These are phyloP conservation scores for Tetramorium alpestre DNA, from an alignment of 1,140 invertebrate species.

Conservation along the genomic window DNA sequence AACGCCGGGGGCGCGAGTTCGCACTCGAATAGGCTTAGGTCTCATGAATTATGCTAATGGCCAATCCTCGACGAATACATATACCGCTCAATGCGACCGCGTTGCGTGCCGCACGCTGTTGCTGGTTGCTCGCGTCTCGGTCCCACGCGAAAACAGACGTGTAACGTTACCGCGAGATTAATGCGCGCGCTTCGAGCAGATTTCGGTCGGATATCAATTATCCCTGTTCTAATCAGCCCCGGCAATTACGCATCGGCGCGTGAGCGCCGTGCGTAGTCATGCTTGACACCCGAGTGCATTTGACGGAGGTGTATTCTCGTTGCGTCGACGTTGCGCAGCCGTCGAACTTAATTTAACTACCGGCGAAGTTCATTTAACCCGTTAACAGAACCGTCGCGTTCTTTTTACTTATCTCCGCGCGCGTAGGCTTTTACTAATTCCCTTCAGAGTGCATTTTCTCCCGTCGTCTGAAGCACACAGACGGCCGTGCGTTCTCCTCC, in stretches of 20 bases:
- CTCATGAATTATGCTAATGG: conserved; percentile 45
- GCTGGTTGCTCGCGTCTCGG: neutral
- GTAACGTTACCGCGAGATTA: conserved; percentile 63
- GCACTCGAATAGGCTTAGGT: neutral
- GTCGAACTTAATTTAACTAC: conserved; percentile 23
- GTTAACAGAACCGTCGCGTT: neutral
- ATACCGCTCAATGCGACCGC: neutral
- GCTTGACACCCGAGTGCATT: neutral
- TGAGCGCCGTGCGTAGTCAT: conserved; percentile 16
- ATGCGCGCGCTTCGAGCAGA: conserved; percentile 29
- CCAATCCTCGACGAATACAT: neutral
- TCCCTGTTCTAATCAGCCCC: conserved; percentile 60
- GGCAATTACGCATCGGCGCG: conserved; percentile 52
- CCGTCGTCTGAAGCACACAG: neutral
- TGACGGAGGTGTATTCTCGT: neutral
- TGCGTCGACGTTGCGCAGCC: neutral
- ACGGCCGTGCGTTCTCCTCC: neutral
- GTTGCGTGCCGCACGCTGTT: no score
- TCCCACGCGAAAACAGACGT: conserved; percentile 5
- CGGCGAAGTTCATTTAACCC: neutral
- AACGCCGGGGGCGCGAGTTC: neutral
- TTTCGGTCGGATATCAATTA: conserved; percentile 69
- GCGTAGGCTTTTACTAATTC: neutral
- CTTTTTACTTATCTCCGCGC: neutral
- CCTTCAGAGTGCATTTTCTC: neutral